A percentile compares a stretch with the other conserved stretches of the same genome.
Evolutionary conservation across 2,888 invertebrate species (phyloP).

Genomic region (Machimus rusticus): DNA sequence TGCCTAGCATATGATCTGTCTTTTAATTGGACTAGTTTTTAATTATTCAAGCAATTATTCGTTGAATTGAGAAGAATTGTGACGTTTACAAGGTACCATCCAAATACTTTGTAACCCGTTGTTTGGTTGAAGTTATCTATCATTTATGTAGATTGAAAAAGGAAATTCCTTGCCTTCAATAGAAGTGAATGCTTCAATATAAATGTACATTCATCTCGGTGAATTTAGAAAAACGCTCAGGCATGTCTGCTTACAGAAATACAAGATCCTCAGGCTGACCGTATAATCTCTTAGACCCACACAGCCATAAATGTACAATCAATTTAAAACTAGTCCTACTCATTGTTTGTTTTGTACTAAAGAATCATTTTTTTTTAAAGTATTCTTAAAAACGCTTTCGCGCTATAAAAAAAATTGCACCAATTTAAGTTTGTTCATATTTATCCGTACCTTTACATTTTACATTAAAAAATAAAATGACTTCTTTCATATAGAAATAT

Average conservation of each 20-base stretch:
- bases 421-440: constrained; percentile 8
- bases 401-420: constrained; percentile 20
- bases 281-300: neutral
- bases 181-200: neutral
- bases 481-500: neutral
- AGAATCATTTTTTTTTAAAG: neutral
- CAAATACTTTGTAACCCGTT: neutral
- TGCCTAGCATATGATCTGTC: neutral
- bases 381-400: neutral
- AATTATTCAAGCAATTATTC: neutral
- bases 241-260: neutral
- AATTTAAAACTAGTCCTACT: neutral
- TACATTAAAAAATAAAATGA: constrained; percentile 17
- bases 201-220: neutral
- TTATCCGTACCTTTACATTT: neutral
- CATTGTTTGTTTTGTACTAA: constrained; percentile 25
- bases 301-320: neutral
- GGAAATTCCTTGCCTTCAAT: neutral
- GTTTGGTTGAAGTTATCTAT: neutral
- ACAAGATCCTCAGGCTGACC: neutral
- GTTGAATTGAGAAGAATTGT: neutral
- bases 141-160: neutral
- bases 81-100: neutral
- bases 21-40: neutral
- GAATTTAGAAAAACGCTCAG: neutral